These are phyloP conservation scores for Abrostola tripartita DNA, from an alignment of 2,888 invertebrate species.

Conservation along the genomic window DNA sequence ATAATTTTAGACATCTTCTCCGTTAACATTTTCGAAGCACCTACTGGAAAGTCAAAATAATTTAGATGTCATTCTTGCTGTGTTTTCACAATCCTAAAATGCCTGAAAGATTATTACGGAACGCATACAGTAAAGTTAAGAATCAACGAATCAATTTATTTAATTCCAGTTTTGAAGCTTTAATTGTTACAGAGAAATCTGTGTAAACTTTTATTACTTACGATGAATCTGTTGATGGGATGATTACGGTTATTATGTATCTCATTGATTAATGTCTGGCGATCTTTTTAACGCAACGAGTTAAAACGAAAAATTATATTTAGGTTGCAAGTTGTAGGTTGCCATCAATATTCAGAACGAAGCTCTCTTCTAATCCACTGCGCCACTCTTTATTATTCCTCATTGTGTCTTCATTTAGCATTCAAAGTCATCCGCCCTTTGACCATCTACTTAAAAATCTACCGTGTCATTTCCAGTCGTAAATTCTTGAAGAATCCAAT, in stretches of 20 bases:
- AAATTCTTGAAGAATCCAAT: conserved; percentile 54
- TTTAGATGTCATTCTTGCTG: too few species aligned
- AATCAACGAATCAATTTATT: background rate
- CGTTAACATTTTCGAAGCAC: too few species aligned
- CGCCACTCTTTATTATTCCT: conserved; percentile 56
- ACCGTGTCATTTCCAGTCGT: conserved; percentile 41
- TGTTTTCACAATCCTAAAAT: background rate
- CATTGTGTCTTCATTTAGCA: conserved; percentile 60
- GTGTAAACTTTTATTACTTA: conserved; percentile 29
- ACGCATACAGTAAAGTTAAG: background rate
- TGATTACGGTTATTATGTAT: conserved; percentile 11
- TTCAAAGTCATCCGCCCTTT: conserved; percentile 57
- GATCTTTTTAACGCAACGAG: conserved; percentile 36
- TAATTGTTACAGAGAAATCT: conserved; percentile 18
- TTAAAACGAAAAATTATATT: conserved; percentile 35
- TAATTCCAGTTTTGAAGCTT: conserved; percentile 2
- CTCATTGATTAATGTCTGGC: conserved; percentile 17
- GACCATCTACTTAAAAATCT: conserved; percentile 41
- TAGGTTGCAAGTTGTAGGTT: conserved; percentile 41
- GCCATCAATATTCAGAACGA: conserved; percentile 61
- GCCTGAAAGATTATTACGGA: background rate
- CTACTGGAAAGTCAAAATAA: too few species aligned
- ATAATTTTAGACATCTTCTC: too few species aligned
- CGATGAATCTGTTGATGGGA: conserved; percentile 35
- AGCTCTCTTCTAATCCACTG: conserved; percentile 60